Evolutionary conservation across 2,113 vertebrate genomes (phyloP), one percentile per base, ranked within the genome.

Genomic region (Phaetusa simplex): DNA sequence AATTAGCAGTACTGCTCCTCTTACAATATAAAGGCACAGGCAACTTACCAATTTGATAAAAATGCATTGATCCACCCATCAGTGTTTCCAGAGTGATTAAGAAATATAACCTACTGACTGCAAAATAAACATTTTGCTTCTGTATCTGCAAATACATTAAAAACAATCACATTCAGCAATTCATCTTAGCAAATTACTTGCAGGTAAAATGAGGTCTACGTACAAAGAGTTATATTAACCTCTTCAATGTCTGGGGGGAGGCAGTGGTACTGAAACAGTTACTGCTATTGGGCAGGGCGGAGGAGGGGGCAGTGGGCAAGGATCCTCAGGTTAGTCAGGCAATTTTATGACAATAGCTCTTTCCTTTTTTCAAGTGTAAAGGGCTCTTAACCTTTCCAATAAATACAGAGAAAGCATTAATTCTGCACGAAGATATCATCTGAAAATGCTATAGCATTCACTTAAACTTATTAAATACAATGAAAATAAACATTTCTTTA

Each of bases 1-100:
- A 86, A 56, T 9, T 14, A 74, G 36, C 45, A 70, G 16, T 45
- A 26, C 22, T 59, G 42, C 30, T 59, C 5, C 30, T 59, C 32
- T 67, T 27, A 61, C 5, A 36, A 12, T 9, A 59, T 20, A 55
- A 47, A 64, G 27, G 27, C 6, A 49, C 38, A 66, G 26, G 45
- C 14, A 77, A 86, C 97, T 96, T 13, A 98, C 97, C 92, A 45
- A 97, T 47, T 11, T 67, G 92, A 53, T 7, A 78, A 52, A 95
- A 79, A 83, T 4, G 24, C 56, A 85, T 10, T 72, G 73, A 73
- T 92, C 90, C 67, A 53, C 19, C 70, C 95, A 89, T 96, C n/a
- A 58, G 76, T 47, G 23, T 2, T 82, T 50, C 18, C 73, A 12
- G 8, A 59, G 55, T 34, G 15, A 58, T 89, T 32, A 95, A 70